Evolutionary conservation across 2,113 vertebrate species (phyloP).

Genomic region (Struthio camelus): DNA sequence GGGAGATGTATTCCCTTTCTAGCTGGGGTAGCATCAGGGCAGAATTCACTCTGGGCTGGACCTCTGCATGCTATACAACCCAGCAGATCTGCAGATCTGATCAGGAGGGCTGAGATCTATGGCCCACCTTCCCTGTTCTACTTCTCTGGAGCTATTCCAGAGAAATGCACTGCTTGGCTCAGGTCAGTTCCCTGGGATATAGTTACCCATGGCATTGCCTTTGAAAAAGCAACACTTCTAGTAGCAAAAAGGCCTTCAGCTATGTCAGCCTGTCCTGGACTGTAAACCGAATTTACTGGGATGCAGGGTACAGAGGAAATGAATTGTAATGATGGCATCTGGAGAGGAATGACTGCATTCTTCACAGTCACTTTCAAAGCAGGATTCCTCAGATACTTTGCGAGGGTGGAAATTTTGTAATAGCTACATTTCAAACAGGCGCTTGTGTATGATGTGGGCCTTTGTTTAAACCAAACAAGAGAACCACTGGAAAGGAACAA

Average conservation of each 20-base stretch:
- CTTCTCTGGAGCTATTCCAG: rapidly evolving
- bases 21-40: not conserved
- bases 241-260: not conserved
- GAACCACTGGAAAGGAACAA: not conserved
- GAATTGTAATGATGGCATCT: not conserved
- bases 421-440: not conserved
- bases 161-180: not conserved
- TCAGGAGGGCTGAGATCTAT: not conserved
- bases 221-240: not conserved
- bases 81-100: not conserved
- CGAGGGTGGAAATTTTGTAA: not conserved
- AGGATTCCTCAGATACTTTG: not conserved
- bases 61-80: not conserved
- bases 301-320: not conserved
- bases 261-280: not conserved
- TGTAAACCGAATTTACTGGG: not conserved
- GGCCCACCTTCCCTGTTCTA: not conserved
- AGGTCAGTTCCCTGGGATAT: not conserved
- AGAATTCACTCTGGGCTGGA: not conserved
- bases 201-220: not conserved
- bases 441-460: not conserved
- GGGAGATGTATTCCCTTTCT: not conserved
- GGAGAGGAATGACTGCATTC: rapidly evolving
- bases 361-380: not conserved
- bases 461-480: not conserved